Base-by-base conservation (phyloP, 2,888 invertebrate species). In the Harpalus rufipes region DNA sequence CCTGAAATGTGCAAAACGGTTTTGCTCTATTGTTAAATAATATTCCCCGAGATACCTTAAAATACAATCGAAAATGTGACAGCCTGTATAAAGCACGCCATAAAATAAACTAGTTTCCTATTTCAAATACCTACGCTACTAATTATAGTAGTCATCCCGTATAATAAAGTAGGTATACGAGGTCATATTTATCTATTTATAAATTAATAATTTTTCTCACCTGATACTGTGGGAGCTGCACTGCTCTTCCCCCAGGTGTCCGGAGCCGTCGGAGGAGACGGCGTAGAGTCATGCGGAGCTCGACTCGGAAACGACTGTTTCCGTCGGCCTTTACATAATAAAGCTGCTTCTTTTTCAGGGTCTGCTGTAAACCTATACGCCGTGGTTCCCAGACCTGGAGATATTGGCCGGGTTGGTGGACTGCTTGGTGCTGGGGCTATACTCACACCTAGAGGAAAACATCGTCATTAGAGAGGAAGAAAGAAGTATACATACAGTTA, bases 301-400 rank as follows among this genome's bases (percentile, higher is more conserved):
- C 83, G 83, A 76, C 83, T 84, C 1, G 96, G 96, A 90, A 94
- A 96, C 89, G 95, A 95, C 90, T 96, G 96, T 91, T 96, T 96
- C 91, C 96, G 93, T 86, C 96, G 93, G 86, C 95, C 95, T 74
- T 32, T 32, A 32, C 5, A 5, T 32, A 32, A 32, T 32, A 32
- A 32, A 32, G 32, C 32, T 32, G 32, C 32, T 32, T 94, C 94
- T 84, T 93, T 85, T 8, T 25, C 39, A 6, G 81, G 32, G 68
- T 84, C 76, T 41, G 41, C 14, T 12, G 39, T 68, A 14, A 68
- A n/a, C 8, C 32, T 14, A 16, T 14, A 68, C n/a, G 68, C 25
- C 14, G 68, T 39, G 41, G 39, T 18, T n/a, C 51, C 51, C n/a
- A 76, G 44, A 51, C 51, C 51, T 16, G 76, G 76, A 18, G 39